These are phyloP conservation scores for Drosophila pruinosa DNA, from an alignment of 1,140 invertebrate species.

Conservation along the genomic window DNA sequence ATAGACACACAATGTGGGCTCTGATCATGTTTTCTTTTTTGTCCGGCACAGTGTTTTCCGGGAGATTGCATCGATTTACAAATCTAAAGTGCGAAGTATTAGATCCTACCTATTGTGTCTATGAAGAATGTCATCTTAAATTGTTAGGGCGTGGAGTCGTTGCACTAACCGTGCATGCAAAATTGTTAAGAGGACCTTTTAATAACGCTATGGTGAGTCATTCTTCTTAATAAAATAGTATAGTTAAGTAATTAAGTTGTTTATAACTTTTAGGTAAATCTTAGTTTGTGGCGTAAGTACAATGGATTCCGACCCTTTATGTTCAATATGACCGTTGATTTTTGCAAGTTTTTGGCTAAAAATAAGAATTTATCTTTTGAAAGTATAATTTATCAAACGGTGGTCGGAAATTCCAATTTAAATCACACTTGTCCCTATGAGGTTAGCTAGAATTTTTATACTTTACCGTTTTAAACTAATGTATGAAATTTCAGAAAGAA, in stretches of 20 bases:
- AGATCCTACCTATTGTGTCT: neutral
- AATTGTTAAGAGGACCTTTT: conserved; percentile 15
- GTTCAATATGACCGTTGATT: conserved; percentile 25
- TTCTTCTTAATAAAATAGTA: too few species aligned
- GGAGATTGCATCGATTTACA: neutral
- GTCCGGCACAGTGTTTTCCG: neutral
- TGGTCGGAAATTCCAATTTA: neutral
- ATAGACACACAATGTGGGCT: too few species aligned
- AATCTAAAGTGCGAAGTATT: neutral
- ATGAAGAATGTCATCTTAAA: neutral
- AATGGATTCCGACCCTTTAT: conserved; percentile 37
- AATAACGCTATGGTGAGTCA: conserved; percentile 20
- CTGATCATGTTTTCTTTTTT: neutral
- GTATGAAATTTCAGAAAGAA: neutral
- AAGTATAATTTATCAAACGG: too few species aligned
- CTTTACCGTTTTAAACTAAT: neutral
- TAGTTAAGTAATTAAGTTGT: too few species aligned
- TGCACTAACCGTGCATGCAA: conserved; percentile 11
- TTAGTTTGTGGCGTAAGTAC: conserved; percentile 17
- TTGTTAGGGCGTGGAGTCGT: conserved; percentile 14
- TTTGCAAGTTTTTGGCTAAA: conserved; percentile 35
- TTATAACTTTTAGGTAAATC: conserved; percentile 18
- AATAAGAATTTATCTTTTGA: too few species aligned
- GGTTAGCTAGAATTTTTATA: neutral
- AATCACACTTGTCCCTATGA: conserved; percentile 4